These are phyloP conservation scores for Dinothrombium tinctorium DNA, from an alignment of 1,140 invertebrate species.

Conservation along the genomic window DNA sequence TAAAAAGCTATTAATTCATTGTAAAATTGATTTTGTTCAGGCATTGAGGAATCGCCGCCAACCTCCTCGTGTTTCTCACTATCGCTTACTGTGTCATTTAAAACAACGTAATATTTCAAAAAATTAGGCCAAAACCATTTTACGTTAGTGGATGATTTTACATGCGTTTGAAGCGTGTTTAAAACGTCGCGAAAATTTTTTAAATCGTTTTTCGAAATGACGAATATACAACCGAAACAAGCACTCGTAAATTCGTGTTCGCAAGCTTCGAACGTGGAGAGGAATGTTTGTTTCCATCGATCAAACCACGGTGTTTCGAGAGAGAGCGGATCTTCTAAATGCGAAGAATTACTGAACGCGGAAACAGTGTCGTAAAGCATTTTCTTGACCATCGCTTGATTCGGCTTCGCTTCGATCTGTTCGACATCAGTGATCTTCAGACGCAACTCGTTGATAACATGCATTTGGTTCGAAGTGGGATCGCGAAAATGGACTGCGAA, in stretches of 20 bases:
- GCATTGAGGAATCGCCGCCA: constrained; percentile 1
- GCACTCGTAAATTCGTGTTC: constrained; percentile 13
- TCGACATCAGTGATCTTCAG: neutral
- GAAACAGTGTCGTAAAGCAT: constrained; percentile 6
- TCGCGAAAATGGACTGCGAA: neutral
- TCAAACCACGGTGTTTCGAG: constrained; percentile 13
- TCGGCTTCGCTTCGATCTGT: constrained; percentile 6
- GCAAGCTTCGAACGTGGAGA: constrained; percentile 4
- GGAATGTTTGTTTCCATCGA: constrained; percentile 10
- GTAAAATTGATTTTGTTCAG: constrained; percentile 2
- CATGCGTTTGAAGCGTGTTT: constrained; percentile 1
- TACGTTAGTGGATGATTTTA: neutral
- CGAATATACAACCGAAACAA: constrained; percentile 10
- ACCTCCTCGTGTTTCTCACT: neutral
- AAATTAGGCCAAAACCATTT: constrained; percentile 3
- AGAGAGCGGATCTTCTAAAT: neutral
- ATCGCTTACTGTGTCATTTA: constrained; percentile 6
- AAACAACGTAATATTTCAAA: constrained; percentile 7
- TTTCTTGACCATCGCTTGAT: constrained; percentile 3
- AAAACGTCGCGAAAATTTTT: constrained; percentile 7
- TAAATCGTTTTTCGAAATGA: constrained; percentile 9
- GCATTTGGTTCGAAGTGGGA: neutral
- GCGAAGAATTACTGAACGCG: neutral
- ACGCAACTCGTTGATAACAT: neutral
- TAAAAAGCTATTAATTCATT: constrained; percentile 1